Conservation (phyloP, 1,140 invertebrate genomes). For the Anastrepha obliqua region DNA sequence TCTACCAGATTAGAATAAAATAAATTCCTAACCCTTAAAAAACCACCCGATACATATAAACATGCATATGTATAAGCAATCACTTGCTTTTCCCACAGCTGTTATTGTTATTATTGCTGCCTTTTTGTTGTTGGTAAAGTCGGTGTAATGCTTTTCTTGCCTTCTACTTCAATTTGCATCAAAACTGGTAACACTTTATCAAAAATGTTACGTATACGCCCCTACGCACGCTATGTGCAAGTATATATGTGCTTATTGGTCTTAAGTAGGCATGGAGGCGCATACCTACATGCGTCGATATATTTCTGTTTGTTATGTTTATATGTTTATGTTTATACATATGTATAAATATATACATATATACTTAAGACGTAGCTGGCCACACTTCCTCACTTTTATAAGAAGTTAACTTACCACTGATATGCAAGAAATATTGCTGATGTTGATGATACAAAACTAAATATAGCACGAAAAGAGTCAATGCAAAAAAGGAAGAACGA, state of each 20-base stretch:
- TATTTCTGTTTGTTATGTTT: constrained; percentile 11
- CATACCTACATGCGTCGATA: background rate
- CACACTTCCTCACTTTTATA: background rate
- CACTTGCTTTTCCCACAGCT: constrained; percentile 4
- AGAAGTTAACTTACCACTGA: background rate
- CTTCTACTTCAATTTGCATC: constrained; percentile 38
- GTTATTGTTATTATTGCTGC: constrained; percentile 35
- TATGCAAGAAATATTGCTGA: background rate
- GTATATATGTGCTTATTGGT: background rate
- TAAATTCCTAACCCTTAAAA: too few relatives aligned
- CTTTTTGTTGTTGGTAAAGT: constrained; percentile 13
- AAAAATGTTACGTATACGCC: constrained; percentile 50
- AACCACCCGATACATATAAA: background rate
- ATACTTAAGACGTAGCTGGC: background rate
- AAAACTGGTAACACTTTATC: constrained; percentile 24
- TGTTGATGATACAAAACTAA: background rate
- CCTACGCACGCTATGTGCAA: background rate
- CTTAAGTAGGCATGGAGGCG: background rate
- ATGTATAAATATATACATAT: background rate
- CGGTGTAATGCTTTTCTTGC: background rate
- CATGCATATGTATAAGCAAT: background rate
- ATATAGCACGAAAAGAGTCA: background rate
- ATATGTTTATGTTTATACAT: background rate
- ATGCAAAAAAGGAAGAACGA: background rate
- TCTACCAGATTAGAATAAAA: too few relatives aligned